A percentile compares a stretch with the other conserved stretches of the same genome.
Conservation (phyloP, 2,888 invertebrate species). For the Athalia rosae region DNA sequence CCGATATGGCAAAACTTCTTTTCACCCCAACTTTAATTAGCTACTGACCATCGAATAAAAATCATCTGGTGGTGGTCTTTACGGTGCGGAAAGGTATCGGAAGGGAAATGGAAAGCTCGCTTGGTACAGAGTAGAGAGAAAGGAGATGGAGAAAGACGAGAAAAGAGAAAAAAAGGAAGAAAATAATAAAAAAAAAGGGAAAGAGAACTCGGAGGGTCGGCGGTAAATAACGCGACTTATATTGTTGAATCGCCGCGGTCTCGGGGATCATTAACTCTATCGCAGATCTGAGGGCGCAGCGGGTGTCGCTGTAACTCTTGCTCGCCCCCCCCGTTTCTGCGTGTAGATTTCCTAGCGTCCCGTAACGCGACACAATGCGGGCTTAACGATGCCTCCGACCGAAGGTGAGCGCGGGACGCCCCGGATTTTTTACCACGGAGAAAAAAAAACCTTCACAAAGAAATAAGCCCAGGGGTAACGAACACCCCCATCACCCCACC, state of each 20-base stretch:
- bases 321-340: constrained; percentile 56
- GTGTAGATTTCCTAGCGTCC: constrained; percentile 47
- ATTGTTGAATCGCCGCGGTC: constrained; percentile 67
- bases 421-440: not conserved
- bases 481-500: too few species aligned
- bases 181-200: constrained; percentile 22
- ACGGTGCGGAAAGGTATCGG: too few species aligned
- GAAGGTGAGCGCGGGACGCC: constrained; percentile 54
- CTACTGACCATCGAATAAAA: too few species aligned
- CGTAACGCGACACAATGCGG: constrained; percentile 62
- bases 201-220: constrained; percentile 51
- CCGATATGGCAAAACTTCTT: too few species aligned
- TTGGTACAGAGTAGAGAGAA: too few species aligned
- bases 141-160: not conserved
- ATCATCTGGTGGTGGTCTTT: too few species aligned
- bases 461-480: constrained; percentile 43
- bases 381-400: constrained; percentile 68
- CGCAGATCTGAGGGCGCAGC: constrained; percentile 69
- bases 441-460: too few species aligned
- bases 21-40: too few species aligned
- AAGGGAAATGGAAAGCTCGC: too few species aligned
- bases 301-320: constrained; percentile 70
- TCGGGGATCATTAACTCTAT: constrained; percentile 70
- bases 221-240: constrained; percentile 70
- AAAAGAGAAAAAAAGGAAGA: constrained; percentile 21